These are phyloP conservation scores for Perca flavescens DNA, from an alignment of 2,113 vertebrate species.

Conservation along the genomic window DNA sequence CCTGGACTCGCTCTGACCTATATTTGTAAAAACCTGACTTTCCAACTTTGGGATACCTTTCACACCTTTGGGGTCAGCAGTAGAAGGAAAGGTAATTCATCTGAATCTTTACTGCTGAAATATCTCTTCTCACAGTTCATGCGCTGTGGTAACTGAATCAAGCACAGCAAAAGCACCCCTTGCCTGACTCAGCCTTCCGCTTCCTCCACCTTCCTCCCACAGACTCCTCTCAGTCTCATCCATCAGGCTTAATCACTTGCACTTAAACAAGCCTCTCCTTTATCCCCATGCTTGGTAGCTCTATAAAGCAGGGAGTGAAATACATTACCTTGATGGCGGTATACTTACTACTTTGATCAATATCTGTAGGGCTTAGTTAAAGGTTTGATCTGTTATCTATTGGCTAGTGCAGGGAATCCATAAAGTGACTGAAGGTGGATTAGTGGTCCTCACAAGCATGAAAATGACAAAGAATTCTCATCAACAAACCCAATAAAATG, in stretches of 20 bases:
- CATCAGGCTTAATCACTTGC: conserved; percentile 69
- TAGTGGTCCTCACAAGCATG: not conserved
- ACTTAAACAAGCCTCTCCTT: conserved; percentile 45
- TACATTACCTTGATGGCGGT: conserved; percentile 26
- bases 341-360: conserved; percentile 20
- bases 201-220: not conserved
- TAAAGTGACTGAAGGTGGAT: conserved; percentile 12
- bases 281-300: conserved; percentile 15
- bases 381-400: conserved; percentile 27
- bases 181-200: not conserved
- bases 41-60: conserved; percentile 4
- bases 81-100: conserved; percentile 38
- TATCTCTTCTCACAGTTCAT: conserved; percentile 47
- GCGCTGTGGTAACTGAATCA: conserved; percentile 45
- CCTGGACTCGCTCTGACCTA: not conserved
- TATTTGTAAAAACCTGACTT: conserved; percentile 1
- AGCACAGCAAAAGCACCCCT: conserved; percentile 10
- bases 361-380: conserved; percentile 20
- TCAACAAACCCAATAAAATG: not conserved
- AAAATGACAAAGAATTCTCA: not conserved
- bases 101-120: conserved; percentile 32
- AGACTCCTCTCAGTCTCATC: conserved; percentile 51
- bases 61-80: not conserved
- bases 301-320: conserved; percentile 26
- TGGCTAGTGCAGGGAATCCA: conserved; percentile 26